Percentiles rank a stretch among this genome's conserved stretches.
These are phyloP conservation scores for Lates japonicus DNA, from an alignment of 2,797 vertebrate genomes.

Conservation along the genomic window DNA sequence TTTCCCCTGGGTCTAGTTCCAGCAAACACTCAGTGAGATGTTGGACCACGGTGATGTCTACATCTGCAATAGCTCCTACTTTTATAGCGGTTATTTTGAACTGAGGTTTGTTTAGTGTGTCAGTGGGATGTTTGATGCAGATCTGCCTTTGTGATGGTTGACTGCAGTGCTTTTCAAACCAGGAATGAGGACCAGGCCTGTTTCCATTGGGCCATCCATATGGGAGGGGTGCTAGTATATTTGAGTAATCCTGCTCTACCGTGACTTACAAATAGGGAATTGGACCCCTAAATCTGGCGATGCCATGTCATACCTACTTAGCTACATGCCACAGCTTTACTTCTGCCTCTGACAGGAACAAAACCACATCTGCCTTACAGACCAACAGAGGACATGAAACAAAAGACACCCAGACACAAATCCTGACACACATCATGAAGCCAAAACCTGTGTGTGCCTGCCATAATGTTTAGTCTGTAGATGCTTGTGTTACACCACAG, in stretches of 20 bases:
- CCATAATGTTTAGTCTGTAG: slow-evolving; percentile 57
- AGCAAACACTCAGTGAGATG: slow-evolving; percentile 7
- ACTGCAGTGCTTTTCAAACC: slow-evolving; percentile 64
- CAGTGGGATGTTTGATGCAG: slow-evolving; percentile 62
- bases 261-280: slow-evolving; percentile 31
- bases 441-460: slow-evolving; percentile 39
- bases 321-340: slow-evolving; percentile 42
- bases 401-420: slow-evolving; percentile 39
- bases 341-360: slow-evolving; percentile 37
- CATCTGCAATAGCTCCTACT: slow-evolving; percentile 31
- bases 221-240: slow-evolving; percentile 14
- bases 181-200: slow-evolving; percentile 51
- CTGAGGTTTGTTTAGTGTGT: slow-evolving; percentile 59
- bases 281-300: slow-evolving; percentile 44
- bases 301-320: slow-evolving; percentile 39
- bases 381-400: slow-evolving; percentile 30
- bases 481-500: slow-evolving; percentile 34
- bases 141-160: slow-evolving; percentile 74
- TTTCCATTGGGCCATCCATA: slow-evolving; percentile 46
- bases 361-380: slow-evolving; percentile 55
- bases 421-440: slow-evolving; percentile 15
- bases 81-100: slow-evolving; percentile 46
- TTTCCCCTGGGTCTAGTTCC: slow-evolving; percentile 11
- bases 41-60: slow-evolving; percentile 21
- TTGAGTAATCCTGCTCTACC: slow-evolving; percentile 51